Percentiles rank a stretch among this genome's conserved stretches.
phyloP scores from a whole-genome alignment of 2,888 invertebrate genomes.

The Parapristionchus giblindavisi region DNA sequence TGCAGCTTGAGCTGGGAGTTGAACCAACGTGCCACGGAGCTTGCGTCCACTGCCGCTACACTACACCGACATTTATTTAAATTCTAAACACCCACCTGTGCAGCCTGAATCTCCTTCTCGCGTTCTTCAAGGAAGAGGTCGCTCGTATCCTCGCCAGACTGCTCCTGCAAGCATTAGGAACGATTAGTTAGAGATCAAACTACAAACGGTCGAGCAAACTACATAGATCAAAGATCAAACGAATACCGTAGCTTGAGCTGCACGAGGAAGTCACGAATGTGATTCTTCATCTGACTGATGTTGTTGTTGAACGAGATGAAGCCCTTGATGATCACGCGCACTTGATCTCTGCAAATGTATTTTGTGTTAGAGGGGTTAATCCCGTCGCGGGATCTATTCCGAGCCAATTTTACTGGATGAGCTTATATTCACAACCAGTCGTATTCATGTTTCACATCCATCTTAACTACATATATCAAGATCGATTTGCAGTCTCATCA shows the following conservation, averaged over 20 bases:
- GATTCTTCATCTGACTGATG: constrained; percentile 96
- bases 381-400: no score
- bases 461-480: no score
- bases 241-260: constrained; percentile 92
- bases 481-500: no score
- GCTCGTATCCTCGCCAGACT: constrained; percentile 95
- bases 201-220: not conserved
- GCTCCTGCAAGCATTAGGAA: constrained; percentile 80
- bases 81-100: constrained; percentile 79
- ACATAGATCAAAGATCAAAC: no score
- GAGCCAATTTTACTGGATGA: no score
- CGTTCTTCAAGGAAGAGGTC: constrained; percentile 97
- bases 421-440: no score
- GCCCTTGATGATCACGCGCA: constrained; percentile 96
- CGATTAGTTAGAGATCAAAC: not conserved
- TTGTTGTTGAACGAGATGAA: constrained; percentile 97
- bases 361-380: no score
- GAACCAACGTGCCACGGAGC: no score
- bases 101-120: constrained; percentile 85
- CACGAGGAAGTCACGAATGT: constrained; percentile 96
- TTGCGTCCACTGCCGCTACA: no score
- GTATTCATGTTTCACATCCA: no score
- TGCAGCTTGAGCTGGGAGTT: no score
- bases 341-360: constrained; percentile 78
- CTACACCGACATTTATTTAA: no score